Percentiles rank a stretch among this genome's conserved stretches.
Evolutionary conservation across 2,888 invertebrate species (phyloP).

Genomic region (Acanthosoma haemorrhoidale): DNA sequence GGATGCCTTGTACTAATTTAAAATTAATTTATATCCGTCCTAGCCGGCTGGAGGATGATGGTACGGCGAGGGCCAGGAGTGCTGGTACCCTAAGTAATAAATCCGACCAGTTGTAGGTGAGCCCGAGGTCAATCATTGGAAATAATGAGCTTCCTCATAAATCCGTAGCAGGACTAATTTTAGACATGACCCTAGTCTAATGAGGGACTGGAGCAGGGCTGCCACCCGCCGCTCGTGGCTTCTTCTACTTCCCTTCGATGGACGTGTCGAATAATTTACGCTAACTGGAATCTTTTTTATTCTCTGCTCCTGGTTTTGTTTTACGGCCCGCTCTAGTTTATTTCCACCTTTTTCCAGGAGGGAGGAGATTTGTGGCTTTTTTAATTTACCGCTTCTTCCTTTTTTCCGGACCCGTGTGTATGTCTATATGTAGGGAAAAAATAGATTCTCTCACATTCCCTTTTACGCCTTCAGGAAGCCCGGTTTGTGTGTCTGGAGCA

Average conservation of each 20-base stretch:
- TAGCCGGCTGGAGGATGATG: not conserved
- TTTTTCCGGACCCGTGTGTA: not conserved
- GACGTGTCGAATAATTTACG: constrained; percentile 8
- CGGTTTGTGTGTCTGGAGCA: too few species aligned
- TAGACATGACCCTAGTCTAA: not conserved
- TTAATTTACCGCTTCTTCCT: not conserved
- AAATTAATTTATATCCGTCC: constrained; percentile 7
- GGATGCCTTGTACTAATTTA: not conserved
- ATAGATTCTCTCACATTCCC: too few species aligned
- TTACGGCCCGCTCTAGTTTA: not conserved
- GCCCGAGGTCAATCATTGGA: not conserved
- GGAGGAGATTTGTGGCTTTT: not conserved
- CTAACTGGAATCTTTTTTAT: not conserved
- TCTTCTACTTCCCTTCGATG: too few species aligned
- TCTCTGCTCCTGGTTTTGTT: not conserved
- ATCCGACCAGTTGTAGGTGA: too few species aligned
- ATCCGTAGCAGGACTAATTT: not conserved
- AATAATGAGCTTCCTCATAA: not conserved
- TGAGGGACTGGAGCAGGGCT: not conserved
- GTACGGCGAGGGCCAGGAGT: not conserved
- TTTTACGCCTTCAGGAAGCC: too few species aligned
- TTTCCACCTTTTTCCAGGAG: not conserved
- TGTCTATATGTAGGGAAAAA: too few species aligned
- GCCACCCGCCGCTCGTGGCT: not conserved
- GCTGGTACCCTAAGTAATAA: not conserved